Evolutionary conservation across 2,797 vertebrate genomes (phyloP).

Genomic region (Bovichtus diacanthus): DNA sequence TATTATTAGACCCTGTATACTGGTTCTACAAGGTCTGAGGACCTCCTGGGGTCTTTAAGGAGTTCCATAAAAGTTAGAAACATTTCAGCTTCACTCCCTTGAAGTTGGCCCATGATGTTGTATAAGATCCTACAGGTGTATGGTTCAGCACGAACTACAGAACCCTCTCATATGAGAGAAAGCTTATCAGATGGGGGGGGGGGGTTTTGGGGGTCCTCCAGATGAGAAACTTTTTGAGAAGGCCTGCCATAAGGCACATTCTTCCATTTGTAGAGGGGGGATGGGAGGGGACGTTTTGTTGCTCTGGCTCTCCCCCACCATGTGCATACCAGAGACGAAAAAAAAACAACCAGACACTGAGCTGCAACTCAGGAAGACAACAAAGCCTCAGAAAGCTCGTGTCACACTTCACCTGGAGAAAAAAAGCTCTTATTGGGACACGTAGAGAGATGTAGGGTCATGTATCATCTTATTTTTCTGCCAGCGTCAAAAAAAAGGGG

Average conservation of each 20-base stretch:
- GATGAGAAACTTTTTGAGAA: conserved; percentile 52
- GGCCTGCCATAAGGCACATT: conserved; percentile 78
- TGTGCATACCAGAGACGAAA: conserved; percentile 79
- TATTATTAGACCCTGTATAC: background rate
- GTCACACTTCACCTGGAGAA: conserved; percentile 21
- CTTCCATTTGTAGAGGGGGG: conserved; percentile 83
- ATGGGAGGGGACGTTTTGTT: conserved; percentile 75
- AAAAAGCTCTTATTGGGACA: conserved; percentile 19
- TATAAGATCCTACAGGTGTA: background rate
- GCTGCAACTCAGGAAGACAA: conserved; percentile 41
- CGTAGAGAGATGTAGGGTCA: conserved; percentile 10
- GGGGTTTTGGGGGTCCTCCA: conserved; percentile 43
- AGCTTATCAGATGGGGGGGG: conserved; percentile 4
- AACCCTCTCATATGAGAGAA: background rate
- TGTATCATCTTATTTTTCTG: conserved; percentile 56
- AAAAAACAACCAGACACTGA: conserved; percentile 45
- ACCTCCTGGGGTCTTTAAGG: background rate
- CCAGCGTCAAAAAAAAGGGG: conserved; percentile 42
- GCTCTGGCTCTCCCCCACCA: conserved; percentile 72
- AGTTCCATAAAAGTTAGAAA: background rate
- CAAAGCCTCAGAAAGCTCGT: conserved; percentile 26
- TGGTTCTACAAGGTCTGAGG: background rate
- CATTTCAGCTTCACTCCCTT: background rate
- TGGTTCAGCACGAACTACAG: background rate
- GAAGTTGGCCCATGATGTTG: background rate